A percentile compares a stretch with the other conserved stretches of the same genome.
phyloP scores from a whole-genome alignment of 2,113 vertebrate species.

The Odontesthes bonariensis region DNA sequence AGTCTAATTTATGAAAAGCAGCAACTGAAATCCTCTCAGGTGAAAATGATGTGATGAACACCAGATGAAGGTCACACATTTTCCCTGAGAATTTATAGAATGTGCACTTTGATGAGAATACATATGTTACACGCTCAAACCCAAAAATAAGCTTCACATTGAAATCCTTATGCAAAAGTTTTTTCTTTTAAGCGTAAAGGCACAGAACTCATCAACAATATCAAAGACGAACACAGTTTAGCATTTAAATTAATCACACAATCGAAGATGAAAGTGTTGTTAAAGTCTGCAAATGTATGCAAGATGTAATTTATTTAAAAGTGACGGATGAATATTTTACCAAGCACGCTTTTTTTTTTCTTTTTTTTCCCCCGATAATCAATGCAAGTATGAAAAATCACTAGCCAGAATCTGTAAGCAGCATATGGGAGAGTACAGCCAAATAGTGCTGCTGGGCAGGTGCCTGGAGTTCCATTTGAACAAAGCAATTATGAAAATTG shows the following conservation, averaged over 20 bases:
- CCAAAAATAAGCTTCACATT: constrained; percentile 12
- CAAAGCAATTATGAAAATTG: constrained; percentile 76
- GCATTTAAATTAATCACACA: constrained; percentile 41
- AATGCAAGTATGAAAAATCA: constrained; percentile 62
- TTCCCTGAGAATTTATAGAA: background rate
- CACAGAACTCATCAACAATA: constrained; percentile 25
- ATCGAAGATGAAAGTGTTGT: constrained; percentile 53
- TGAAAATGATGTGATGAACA: background rate
- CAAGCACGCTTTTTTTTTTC: constrained; percentile 14
- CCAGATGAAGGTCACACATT: background rate
- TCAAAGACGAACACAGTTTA: constrained; percentile 16
- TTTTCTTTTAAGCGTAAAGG: background rate
- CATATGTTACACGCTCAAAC: background rate
- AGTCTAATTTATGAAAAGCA: constrained; percentile 5
- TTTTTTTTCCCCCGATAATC: constrained; percentile 21
- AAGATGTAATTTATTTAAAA: constrained; percentile 67
- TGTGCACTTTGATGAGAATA: background rate
- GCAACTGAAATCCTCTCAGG: constrained; percentile 10
- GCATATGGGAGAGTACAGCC: constrained; percentile 51
- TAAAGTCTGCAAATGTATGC: constrained; percentile 61
- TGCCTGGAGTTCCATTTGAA: constrained; percentile 74
- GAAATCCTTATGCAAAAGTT: background rate
- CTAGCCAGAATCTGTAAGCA: constrained; percentile 62
- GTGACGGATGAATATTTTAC: constrained; percentile 67
- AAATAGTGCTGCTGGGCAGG: constrained; percentile 74